These are phyloP conservation scores for Chelonoidis abingdonii DNA, from an alignment of 2,113 vertebrate genomes.

Conservation along the genomic window DNA sequence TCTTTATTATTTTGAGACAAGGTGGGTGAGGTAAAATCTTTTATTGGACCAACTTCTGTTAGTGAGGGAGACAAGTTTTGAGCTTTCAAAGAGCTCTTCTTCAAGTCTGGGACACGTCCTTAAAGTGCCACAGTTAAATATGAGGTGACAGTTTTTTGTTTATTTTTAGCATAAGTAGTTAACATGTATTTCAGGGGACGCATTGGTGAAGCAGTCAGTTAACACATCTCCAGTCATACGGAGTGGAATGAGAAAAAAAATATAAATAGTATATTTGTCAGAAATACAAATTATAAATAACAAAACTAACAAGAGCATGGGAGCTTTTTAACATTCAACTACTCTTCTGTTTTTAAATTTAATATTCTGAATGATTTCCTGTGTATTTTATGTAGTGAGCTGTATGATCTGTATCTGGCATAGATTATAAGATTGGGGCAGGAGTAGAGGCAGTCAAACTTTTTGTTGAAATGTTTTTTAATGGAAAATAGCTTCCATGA, in stretches of 20 bases:
- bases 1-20: neutral
- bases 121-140: neutral
- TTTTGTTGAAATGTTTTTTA: neutral
- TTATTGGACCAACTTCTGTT: neutral
- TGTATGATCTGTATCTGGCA: neutral
- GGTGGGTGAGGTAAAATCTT: neutral
- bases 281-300: neutral
- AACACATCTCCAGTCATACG: neutral
- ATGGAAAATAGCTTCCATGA: neutral
- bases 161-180: neutral
- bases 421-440: neutral
- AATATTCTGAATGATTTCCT: neutral
- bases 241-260: neutral
- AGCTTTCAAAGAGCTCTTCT: neutral
- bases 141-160: no score
- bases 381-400: neutral
- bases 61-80: neutral
- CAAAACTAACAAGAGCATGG: neutral
- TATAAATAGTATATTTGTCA: no score
- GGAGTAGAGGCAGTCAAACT: neutral
- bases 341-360: neutral
- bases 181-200: neutral
- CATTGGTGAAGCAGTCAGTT: neutral
- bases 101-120: neutral
- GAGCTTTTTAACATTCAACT: neutral